Conservation (phyloP, 53 echinoderm and acorn worm species). For the Echinarachnius parma region DNA sequence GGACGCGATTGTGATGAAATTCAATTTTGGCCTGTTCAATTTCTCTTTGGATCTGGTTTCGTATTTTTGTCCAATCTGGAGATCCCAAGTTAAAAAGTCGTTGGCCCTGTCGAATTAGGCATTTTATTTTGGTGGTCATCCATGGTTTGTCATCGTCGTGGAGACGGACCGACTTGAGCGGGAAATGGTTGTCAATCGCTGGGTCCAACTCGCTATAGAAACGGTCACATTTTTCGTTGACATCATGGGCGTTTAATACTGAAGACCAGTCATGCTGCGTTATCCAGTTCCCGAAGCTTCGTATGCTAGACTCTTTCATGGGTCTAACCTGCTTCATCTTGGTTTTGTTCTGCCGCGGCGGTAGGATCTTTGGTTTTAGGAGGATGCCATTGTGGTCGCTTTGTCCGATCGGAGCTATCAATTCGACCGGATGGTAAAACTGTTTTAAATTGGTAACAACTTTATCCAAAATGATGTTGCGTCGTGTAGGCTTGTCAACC, state of each 20-base stretch:
- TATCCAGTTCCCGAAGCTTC: constrained; percentile 7
- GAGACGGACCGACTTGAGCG: background rate
- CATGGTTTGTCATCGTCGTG: constrained; percentile 17
- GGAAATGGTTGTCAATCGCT: constrained; percentile 4
- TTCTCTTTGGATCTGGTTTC: background rate
- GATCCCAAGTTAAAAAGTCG: background rate
- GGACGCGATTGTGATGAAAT: background rate
- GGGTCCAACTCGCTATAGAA: background rate
- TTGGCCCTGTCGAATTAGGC: background rate
- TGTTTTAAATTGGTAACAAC: constrained; percentile 10
- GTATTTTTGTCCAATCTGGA: background rate
- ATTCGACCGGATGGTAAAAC: constrained; percentile 4
- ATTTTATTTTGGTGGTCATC: constrained; percentile 15
- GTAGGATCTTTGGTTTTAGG: background rate
- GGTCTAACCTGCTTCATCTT: background rate
- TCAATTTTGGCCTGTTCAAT: background rate
- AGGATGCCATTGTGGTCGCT: constrained; percentile 24
- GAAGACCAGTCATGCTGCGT: constrained; percentile 11
- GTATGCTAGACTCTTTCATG: constrained; percentile 28
- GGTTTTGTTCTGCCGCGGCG: background rate
- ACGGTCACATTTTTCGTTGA: background rate
- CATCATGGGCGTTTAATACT: background rate
- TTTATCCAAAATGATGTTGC: constrained; percentile 5
- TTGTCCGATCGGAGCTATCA: constrained; percentile 12
- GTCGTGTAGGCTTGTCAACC: constrained; percentile 4